A percentile compares a stretch with the other conserved stretches of the same genome.
Conservation (phyloP, 2,797 vertebrate species). For the Calcarius lapponicus region DNA sequence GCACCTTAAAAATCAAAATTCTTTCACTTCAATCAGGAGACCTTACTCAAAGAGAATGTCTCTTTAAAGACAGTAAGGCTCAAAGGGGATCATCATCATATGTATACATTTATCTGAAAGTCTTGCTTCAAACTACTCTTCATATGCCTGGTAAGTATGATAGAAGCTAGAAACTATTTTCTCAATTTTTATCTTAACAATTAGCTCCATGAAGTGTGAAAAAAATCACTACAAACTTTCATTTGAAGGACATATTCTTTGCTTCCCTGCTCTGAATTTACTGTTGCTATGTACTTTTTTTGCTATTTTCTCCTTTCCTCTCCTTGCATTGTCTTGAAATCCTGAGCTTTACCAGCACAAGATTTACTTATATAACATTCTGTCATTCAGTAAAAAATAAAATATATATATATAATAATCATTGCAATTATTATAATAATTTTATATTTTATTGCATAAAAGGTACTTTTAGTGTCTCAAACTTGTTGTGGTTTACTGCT, state of each 20-base stretch:
- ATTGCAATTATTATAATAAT: background rate
- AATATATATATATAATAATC: background rate
- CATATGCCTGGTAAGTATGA: background rate
- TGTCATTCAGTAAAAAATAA: background rate
- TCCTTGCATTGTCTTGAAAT: background rate
- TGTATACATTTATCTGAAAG: background rate
- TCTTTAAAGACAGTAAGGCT: background rate
- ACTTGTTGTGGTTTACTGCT: background rate
- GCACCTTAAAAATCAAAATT: background rate
- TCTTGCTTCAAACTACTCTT: background rate
- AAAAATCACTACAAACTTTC: background rate
- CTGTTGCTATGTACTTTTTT: background rate
- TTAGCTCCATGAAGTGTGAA: background rate
- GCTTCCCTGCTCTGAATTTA: background rate
- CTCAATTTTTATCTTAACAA: background rate
- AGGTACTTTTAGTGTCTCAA: background rate
- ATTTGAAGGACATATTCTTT: background rate
- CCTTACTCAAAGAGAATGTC: background rate
- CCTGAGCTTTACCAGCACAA: background rate
- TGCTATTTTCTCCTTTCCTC: background rate
- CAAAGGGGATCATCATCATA: background rate
- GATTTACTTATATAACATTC: background rate
- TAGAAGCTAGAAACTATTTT: background rate
- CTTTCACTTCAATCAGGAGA: background rate
- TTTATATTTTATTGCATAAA: background rate